Conservation (phyloP, 2,797 vertebrate genomes). For the Poeciliopsis turneri region DNA sequence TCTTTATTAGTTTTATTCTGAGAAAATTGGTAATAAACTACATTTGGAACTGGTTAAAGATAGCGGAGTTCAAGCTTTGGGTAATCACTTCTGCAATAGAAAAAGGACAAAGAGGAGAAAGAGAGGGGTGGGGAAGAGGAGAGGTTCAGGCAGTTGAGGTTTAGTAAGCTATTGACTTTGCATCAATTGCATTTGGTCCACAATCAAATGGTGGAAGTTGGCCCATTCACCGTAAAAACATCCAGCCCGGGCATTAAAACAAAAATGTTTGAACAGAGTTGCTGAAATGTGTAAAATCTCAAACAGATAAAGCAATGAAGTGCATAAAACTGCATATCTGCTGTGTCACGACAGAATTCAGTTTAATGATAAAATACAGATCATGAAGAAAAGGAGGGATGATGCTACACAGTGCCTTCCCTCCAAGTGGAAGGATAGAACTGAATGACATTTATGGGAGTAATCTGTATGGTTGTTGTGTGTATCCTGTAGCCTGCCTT, state of each 20-base stretch:
- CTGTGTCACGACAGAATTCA: slow-evolving; percentile 12
- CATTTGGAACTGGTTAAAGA: slow-evolving; percentile 8
- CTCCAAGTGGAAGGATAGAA: not conserved
- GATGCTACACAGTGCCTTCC: slow-evolving; percentile 27
- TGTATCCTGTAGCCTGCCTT: not conserved
- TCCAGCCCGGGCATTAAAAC: not conserved
- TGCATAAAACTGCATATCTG: slow-evolving; percentile 9
- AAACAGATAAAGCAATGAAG: slow-evolving; percentile 5
- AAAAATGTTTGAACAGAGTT: not conserved
- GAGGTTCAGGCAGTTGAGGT: slow-evolving; percentile 34
- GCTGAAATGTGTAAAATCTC: slow-evolving; percentile 1
- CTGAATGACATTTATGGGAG: not conserved
- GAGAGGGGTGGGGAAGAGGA: slow-evolving; percentile 38
- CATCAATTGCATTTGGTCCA: slow-evolving; percentile 42
- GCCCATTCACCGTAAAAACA: slow-evolving; percentile 18
- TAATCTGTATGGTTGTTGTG: not conserved
- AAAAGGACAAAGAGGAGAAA: slow-evolving; percentile 30
- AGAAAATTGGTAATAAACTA: slow-evolving; percentile 21
- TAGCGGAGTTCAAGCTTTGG: not conserved
- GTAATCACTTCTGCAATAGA: slow-evolving; percentile 10
- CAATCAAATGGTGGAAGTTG: slow-evolving; percentile 28
- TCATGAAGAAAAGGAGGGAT: slow-evolving; percentile 51
- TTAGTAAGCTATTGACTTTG: slow-evolving; percentile 55
- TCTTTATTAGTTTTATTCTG: slow-evolving; percentile 12
- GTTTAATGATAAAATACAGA: slow-evolving; percentile 53